Evolutionary conservation across 1,140 invertebrate species (phyloP), one percentile per base, ranked within the genome.

Genomic region (Zaprionus africanus): DNA sequence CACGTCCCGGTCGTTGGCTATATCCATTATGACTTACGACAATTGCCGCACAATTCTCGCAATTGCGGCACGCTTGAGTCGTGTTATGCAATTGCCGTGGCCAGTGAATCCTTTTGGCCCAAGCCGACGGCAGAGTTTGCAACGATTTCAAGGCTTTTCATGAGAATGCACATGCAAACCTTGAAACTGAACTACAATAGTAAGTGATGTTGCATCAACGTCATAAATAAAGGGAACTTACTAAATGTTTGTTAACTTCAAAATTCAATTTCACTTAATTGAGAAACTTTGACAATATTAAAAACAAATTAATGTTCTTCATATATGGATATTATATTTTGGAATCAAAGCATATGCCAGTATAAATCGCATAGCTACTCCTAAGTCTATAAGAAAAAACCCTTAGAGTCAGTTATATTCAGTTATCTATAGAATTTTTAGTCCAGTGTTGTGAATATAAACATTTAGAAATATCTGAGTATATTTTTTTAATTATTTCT

Each of bases 1-100:
- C 66, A 78, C 72, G 72, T 75, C 66, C 56, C 49, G 61, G 72
- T 41, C 57, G 54, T 78, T 78, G 64, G 54, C 36, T 31, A 36
- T 41, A 63, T n/a, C 67, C 72, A 59, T 58, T 57, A 57, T 28
- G 28, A 66, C 51, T 66, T 53, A 28, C 60, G 56, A 53, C 56
- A 66, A 66, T 60, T 60, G 24, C 17, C 4, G 28, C 43, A 31
- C 26, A 49, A 31, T 62, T 62, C 15, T 43, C 43, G 31, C 26
- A 49, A 31, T 62, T 62, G 58, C 49, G 41, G 49, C 17, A 64
- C 63, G 46, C 51, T 56, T 65, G 26, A 59, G 54, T 31, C 66
- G 31, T 13, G 43, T 31, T 76, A 38, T 64, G 31, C 67, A 70
- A 74, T 79, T 79, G 56, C 76, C 76, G 31, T 63, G 22, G 36